Conservation (phyloP, 2,888 invertebrate species). For the Drosophila monieri region DNA sequence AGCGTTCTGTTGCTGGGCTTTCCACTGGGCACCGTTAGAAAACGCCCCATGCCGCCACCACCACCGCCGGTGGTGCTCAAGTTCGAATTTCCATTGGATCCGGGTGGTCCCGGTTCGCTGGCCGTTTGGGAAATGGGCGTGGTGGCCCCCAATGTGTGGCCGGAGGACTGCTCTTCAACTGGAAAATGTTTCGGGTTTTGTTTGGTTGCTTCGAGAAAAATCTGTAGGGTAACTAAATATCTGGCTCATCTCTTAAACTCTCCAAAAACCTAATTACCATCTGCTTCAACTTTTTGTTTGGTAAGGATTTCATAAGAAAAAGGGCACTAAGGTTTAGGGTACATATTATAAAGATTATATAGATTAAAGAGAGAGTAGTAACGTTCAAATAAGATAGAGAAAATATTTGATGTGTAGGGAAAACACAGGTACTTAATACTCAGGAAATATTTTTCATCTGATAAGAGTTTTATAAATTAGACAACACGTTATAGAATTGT, state of each 20-base stretch:
- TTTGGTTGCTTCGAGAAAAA: conserved; percentile 8
- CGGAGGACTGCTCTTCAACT: conserved; percentile 83
- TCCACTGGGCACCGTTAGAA: conserved; percentile 83
- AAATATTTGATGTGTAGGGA: not conserved
- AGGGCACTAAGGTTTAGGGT: not conserved
- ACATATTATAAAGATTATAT: not conserved
- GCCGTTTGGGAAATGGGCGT: conserved; percentile 80
- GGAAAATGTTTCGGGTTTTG: conserved; percentile 62
- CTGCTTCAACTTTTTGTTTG: not conserved
- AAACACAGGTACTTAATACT: not conserved
- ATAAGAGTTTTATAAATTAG: not conserved
- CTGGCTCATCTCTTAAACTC: conserved; percentile 30
- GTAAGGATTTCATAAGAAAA: not conserved
- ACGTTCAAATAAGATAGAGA: not conserved
- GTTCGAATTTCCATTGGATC: conserved; percentile 75
- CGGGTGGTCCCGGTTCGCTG: conserved; percentile 73
- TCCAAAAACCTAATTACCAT: not conserved
- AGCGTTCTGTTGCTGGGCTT: conserved; percentile 78
- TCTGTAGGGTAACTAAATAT: conserved; percentile 28
- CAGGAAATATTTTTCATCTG: not conserved
- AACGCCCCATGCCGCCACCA: conserved; percentile 82
- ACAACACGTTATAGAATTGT: not conserved
- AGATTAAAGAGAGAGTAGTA: not conserved
- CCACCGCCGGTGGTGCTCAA: conserved; percentile 63
- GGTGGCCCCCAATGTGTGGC: conserved; percentile 70